Percentiles rank a stretch among this genome's conserved stretches.
phyloP scores from a whole-genome alignment of 2,113 vertebrate genomes.

The Ardeotis arabs region DNA sequence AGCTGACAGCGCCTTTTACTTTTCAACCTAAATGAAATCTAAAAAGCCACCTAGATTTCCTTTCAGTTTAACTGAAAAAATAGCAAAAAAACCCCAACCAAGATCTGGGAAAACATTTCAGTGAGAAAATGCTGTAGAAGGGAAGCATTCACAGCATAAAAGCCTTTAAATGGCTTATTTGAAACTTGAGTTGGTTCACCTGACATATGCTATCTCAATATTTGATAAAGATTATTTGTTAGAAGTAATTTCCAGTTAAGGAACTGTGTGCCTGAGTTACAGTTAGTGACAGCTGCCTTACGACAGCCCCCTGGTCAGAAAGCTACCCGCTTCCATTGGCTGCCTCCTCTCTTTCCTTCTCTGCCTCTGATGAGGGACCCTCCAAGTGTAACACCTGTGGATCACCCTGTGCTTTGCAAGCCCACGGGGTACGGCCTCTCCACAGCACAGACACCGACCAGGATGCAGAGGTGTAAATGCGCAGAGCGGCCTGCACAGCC shows the following conservation, averaged over 20 bases:
- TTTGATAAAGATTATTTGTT: conserved; percentile 43
- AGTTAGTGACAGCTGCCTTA: neutral
- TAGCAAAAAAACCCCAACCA: neutral
- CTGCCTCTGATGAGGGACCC: neutral
- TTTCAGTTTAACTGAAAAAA: neutral
- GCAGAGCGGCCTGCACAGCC: neutral
- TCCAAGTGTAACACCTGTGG: neutral
- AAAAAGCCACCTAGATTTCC: neutral
- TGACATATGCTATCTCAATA: conserved; percentile 9
- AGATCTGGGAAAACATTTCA: neutral
- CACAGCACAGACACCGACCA: neutral
- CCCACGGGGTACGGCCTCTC: neutral
- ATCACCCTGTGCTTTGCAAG: neutral
- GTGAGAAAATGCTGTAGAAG: neutral
- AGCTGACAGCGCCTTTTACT: neutral
- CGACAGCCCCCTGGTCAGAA: neutral
- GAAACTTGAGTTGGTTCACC: conserved; percentile 26
- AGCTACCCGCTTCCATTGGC: neutral
- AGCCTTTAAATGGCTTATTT: conserved; percentile 13
- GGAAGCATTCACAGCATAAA: neutral
- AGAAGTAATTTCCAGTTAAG: neutral
- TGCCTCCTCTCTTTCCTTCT: neutral
- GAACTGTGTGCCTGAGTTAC: neutral
- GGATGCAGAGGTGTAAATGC: rapidly evolving
- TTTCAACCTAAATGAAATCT: neutral